Evolutionary conservation across 92 coral and sea anemone species (phyloP).

Genomic region (Porites rus): DNA sequence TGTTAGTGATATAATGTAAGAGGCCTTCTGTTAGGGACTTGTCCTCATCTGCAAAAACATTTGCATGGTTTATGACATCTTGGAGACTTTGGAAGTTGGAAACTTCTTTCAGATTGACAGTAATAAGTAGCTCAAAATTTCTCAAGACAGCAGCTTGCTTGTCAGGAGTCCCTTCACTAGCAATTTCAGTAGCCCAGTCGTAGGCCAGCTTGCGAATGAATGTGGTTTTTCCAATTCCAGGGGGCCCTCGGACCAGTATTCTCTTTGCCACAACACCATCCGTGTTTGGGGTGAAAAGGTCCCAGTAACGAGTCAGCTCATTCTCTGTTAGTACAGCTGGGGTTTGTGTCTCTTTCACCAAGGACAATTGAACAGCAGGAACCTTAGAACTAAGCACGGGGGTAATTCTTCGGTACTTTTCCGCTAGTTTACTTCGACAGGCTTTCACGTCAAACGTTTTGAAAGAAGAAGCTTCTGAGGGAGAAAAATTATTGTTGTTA

Average conservation of each 20-base stretch:
- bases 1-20: neutral
- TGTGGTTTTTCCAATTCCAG: conserved; percentile 39
- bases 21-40: neutral
- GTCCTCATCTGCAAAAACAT: conserved; percentile 15
- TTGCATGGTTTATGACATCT: neutral
- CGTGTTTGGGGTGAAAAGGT: conserved; percentile 1
- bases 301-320: conserved; percentile 5
- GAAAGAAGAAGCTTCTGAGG: neutral
- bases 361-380: too few species aligned
- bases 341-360: neutral
- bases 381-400: conserved; percentile 7
- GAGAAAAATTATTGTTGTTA: too few species aligned
- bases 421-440: conserved; percentile 16
- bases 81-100: neutral
- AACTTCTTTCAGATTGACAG: neutral
- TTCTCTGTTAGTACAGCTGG: neutral
- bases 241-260: conserved; percentile 18
- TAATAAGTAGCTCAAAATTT: conserved; percentile 22
- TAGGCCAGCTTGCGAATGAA: conserved; percentile 19
- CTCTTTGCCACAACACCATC: neutral
- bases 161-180: neutral
- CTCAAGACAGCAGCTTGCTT: neutral
- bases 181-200: conserved; percentile 14
- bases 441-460: neutral
- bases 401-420: conserved; percentile 5